These are phyloP conservation scores for Colius striatus DNA, from an alignment of 2,113 vertebrate species.

Conservation along the genomic window DNA sequence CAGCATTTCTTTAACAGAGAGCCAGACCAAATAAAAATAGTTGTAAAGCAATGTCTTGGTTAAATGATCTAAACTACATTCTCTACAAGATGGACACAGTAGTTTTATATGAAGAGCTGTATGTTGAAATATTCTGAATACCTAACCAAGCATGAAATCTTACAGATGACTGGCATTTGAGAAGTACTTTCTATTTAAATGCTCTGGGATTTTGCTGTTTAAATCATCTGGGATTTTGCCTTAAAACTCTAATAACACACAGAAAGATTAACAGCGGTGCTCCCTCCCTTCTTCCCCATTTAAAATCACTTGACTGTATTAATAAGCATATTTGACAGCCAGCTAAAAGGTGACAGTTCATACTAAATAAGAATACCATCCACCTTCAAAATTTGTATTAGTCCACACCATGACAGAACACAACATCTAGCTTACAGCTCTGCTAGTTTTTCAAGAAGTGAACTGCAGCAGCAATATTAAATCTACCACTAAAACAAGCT, in stretches of 20 bases:
- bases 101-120: neutral
- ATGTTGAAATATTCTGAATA: neutral
- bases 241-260: neutral
- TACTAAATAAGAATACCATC: neutral
- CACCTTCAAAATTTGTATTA: neutral
- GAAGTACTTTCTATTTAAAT: neutral
- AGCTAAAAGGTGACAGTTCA: neutral
- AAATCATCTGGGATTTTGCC: neutral
- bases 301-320: neutral
- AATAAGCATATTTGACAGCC: neutral
- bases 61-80: neutral
- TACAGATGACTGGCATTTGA: neutral
- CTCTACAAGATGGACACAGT: neutral
- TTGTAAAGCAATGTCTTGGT: neutral
- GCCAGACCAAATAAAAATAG: neutral
- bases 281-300: neutral
- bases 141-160: neutral
- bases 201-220: neutral
- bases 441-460: neutral
- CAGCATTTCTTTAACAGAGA: neutral
- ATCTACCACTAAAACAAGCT: neutral
- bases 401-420: neutral
- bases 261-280: neutral
- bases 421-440: neutral
- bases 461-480: neutral